Percentiles rank a stretch among this genome's conserved stretches.
These are phyloP conservation scores for Apocheima hispidaria DNA, from an alignment of 2,888 invertebrate species.

Conservation along the genomic window DNA sequence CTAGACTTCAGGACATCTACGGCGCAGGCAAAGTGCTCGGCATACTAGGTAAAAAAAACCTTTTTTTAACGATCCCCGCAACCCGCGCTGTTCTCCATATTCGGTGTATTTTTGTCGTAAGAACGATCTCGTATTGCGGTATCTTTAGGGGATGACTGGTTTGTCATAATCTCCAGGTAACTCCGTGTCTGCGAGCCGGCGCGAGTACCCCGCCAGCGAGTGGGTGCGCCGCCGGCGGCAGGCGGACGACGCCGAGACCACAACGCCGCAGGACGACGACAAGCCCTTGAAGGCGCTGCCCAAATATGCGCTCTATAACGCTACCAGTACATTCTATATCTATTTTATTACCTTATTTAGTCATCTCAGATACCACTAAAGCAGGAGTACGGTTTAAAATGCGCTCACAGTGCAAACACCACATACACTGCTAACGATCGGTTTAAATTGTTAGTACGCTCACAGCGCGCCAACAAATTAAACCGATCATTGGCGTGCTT, in stretches of 20 bases:
- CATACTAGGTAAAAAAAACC: constrained; percentile 73
- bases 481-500: too few relatives aligned
- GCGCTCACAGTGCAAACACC: too few relatives aligned
- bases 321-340: constrained; percentile 67
- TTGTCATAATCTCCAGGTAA: constrained; percentile 66
- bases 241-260: constrained; percentile 51
- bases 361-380: too few relatives aligned
- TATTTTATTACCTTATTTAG: too few relatives aligned
- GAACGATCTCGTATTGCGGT: too few relatives aligned
- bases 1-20: constrained; percentile 85
- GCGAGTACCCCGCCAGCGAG: constrained; percentile 65
- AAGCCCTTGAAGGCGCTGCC: constrained; percentile 64
- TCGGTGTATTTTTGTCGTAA: too few relatives aligned
- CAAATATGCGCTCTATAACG: constrained; percentile 82
- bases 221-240: constrained; percentile 69
- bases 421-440: too few relatives aligned
- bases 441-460: too few relatives aligned
- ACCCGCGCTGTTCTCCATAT: too few relatives aligned
- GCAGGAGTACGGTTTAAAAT: too few relatives aligned
- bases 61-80: neutral
- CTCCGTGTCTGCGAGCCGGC: constrained; percentile 70
- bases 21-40: constrained; percentile 86
- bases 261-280: constrained; percentile 62
- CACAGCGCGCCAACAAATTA: too few relatives aligned
- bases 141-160: too few relatives aligned